These are phyloP conservation scores for Miichthys miiuy DNA, from an alignment of 2,797 vertebrate genomes.

Conservation along the genomic window DNA sequence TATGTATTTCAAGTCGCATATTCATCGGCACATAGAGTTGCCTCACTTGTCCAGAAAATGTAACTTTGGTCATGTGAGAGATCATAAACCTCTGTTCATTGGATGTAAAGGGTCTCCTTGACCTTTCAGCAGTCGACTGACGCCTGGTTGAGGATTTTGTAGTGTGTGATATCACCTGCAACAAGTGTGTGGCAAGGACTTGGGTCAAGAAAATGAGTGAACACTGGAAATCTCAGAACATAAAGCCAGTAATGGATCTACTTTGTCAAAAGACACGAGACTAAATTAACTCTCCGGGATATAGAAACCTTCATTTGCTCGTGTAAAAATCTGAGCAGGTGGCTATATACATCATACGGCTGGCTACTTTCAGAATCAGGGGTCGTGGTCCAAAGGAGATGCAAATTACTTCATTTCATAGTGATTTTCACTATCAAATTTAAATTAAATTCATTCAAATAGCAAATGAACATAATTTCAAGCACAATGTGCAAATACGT, in stretches of 20 bases:
- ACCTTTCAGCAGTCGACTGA: conserved; percentile 9
- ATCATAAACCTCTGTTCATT: conserved; percentile 5
- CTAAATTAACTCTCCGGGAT: neutral
- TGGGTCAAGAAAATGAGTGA: neutral
- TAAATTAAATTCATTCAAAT: neutral
- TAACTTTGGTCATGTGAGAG: neutral
- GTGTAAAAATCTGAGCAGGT: conserved; percentile 4
- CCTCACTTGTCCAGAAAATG: neutral
- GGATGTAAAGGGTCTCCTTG: conserved; percentile 6
- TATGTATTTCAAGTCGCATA: neutral
- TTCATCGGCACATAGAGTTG: neutral
- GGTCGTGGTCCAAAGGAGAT: neutral
- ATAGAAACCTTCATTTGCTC: neutral
- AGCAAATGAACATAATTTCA: neutral
- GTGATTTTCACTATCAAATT: neutral
- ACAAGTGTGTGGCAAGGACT: neutral
- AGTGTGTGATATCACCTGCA: neutral
- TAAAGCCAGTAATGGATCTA: neutral
- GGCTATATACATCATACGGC: neutral
- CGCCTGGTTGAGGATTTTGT: neutral
- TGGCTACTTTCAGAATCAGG: neutral
- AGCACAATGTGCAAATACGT: neutral
- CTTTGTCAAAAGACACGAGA: neutral
- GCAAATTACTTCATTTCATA: neutral
- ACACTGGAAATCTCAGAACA: neutral